Evolutionary conservation across 2,113 vertebrate genomes (phyloP), one percentile per base, ranked within the genome.

Genomic region (Amphiprion ocellaris): DNA sequence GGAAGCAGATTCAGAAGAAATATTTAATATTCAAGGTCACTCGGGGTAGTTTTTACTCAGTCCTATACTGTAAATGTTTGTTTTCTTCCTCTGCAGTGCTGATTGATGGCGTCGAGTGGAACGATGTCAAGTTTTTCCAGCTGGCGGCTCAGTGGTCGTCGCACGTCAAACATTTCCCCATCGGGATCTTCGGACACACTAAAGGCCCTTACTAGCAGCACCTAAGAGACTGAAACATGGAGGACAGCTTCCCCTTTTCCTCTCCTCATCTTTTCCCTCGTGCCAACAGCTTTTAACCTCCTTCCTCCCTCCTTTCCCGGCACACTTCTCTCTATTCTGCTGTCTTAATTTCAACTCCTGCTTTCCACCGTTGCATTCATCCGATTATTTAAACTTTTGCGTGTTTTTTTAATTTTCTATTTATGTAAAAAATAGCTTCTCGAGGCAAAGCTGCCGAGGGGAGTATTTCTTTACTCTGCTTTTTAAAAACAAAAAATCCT

Each of bases 61-160:
- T 26, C 26, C 26, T 26, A 26, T 26, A 33, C 1, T 33, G 4
- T 46, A 47, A 47, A 17, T 16, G 46, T 47, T 47, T 47, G 14
- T 52, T 71, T 46, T 52, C 16, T 11, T 65, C 70, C 30, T 65
- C 68, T 79, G 8, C 93, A 99, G 98, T 99, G 74, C 92, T 97
- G 87, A 98, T 99, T 8, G 98, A 99, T 0, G 98, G 98, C 0
- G 96, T 98, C 39, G 98, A 99, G 84, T 99, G 98, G 98, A 98
- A 97, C 1, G 98, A 99, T 0, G 98, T 99, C 63, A 99, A 99
- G 95, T 99, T 99, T 92, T 99, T 99, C 93, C 98, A 99, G 93
- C 93, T 99, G 86, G 98, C 98, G 2, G 98, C 98, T 15, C 98
- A 99, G 92, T 99, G 98, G 98, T 99, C 98, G 6, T 98, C 98